phyloP scores from a whole-genome alignment of 1,140 invertebrate genomes.

The Eupristina koningsbergeri region DNA sequence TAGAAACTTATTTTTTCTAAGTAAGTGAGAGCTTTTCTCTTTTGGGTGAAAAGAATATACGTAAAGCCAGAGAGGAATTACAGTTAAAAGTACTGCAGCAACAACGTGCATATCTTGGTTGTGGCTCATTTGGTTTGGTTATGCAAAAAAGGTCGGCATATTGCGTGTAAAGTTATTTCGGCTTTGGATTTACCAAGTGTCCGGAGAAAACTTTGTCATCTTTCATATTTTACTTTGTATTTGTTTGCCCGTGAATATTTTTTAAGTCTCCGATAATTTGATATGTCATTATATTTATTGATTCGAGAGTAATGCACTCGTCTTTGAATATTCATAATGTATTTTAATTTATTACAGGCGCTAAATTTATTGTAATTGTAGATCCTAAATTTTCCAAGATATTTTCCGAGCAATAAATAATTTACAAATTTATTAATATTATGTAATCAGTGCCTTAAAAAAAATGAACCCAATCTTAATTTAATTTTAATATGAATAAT shows the following conservation, averaged over 20 bases:
- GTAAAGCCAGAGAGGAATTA: not conserved
- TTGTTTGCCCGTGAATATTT: not conserved
- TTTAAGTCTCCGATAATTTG: not conserved
- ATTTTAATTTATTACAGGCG: too few relatives aligned
- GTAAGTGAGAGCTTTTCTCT: not conserved
- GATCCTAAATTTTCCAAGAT: conserved; percentile 1
- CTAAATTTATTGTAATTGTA: not conserved
- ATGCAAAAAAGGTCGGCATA: conserved; percentile 19
- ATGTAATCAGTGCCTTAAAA: not conserved
- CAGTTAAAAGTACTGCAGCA: not conserved
- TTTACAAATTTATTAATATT: not conserved
- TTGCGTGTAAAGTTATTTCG: not conserved
- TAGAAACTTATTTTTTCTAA: conserved; percentile 24
- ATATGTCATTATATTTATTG: not conserved
- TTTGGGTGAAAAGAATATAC: conserved; percentile 31
- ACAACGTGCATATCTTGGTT: not conserved
- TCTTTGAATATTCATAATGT: not conserved
- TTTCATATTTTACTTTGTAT: not conserved
- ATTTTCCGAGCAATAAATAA: too few relatives aligned
- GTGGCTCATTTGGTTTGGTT: conserved; percentile 27
- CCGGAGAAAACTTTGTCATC: conserved; percentile 24
- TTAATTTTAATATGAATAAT: conserved; percentile 15
- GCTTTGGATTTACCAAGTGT: not conserved
- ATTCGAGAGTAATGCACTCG: not conserved
- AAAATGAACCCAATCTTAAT: not conserved